Evolutionary conservation across 2,113 vertebrate genomes (phyloP), one percentile per base, ranked within the genome.

Genomic region (Dromiciops gliroides): DNA sequence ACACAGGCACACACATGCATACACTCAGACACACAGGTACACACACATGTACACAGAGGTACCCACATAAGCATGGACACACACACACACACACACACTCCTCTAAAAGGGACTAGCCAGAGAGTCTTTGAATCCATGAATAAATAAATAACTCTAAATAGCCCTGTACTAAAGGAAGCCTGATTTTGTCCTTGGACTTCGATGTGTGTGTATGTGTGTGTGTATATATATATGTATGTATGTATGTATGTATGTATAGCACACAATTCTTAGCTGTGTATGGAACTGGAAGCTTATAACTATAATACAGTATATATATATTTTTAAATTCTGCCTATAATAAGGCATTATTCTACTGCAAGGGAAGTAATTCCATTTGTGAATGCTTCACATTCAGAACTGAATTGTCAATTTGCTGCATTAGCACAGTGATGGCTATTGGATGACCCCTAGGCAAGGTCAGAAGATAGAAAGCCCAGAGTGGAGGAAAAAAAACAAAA

Each of bases 71-170:
- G n/a, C n/a, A n/a, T n/a, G n/a, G 16, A n/a, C 50, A 51, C 50
- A 51, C 50, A 51, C 50, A 14, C 52, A 26, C 53, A 25, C 52
- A 8, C 8, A 26, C 53, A 14, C 3, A 37, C 56, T 37, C 31
- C 14, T 2, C 60, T 67, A 67, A 67, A 67, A 83, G 90, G 14
- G 93, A 96, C 92, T 88, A 22, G 23, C 92, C 22, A 93, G 92
- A 95, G 23, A 95, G 91, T 91, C 28, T 89, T 95, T 91, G 90
- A 25, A 91, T 75, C n/a, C 92, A 88, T 91, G 24, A 95, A 94
- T 93, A 94, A 95, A 94, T 94, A 94, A 95, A 94, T 94, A 95
- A 88, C 90, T 92, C 89, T 48, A 95, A 95, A 94, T 91, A 93
- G 23, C 22, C 92, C 89, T 95, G 1, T 90, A 93, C 26, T 90